Base-by-base conservation (phyloP, 2,113 vertebrate genomes). In the Thymallus thymallus region DNA sequence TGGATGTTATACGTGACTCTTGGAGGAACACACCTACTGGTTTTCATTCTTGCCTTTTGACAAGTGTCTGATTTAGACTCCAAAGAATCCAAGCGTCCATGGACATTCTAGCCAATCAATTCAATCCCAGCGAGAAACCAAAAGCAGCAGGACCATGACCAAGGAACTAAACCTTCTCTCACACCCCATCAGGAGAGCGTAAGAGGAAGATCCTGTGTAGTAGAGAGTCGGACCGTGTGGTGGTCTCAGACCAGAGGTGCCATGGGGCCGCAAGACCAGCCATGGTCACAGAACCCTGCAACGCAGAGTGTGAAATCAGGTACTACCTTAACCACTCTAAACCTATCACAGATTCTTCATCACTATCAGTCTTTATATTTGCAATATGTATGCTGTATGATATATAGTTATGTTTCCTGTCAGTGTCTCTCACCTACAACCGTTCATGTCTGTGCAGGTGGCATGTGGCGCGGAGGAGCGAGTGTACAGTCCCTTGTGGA, bases 231-330 rank as follows among this genome's bases (percentile, higher is more conserved):
- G 97, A 98, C 83, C 92, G 96, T 65, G 92, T 96, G 79, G 94
- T 94, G 0, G 98, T 99, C 81, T 99, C 98, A 0, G 98, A 99
- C 91, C 97, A 98, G 88, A 92, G 96, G 83, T 99, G 98, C 61
- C 94, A 97, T 45, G 92, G 84, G 14, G 90, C 94, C 55, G 88
- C 94, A 30, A 92, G 92, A 73, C 97, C 97, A 20, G 87, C 87
- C 9, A 90, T 93, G 58, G 51, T 96, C 85, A 92, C 93, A 0
- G 97, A 98, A 81, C 88, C 93, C 29, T 99, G 98, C 61, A 92
- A 95, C 88, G 93, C 90, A 22, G 96, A 98, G 61, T 99, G 98
- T 83, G 98, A 99, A 91, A 86, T 99, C 89, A 97, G 96, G 98
- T 99, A 68, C 30, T 18, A 5, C 4, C 22, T 51, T 5, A 51